Conservation (phyloP, 2,888 invertebrate genomes). For the Heliconius hortense region DNA sequence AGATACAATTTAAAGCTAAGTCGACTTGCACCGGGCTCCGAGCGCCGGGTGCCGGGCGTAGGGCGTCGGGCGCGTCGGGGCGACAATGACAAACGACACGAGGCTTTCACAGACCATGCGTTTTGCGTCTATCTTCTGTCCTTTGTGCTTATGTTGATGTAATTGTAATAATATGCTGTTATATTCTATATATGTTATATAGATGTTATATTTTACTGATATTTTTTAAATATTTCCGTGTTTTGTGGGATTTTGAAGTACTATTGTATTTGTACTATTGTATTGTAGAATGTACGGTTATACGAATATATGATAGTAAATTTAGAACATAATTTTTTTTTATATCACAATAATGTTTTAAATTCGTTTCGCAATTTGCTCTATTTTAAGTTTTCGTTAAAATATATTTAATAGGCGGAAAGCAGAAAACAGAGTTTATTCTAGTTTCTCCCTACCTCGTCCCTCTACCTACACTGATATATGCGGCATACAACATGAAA, state of each 20-base stretch:
- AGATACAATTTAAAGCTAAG: constrained; percentile 14
- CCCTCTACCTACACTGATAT: no score
- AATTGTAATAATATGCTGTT: constrained; percentile 12
- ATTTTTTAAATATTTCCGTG: not conserved
- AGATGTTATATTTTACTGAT: not conserved
- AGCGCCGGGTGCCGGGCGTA: constrained; percentile 44
- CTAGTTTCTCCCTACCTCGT: no score
- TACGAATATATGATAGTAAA: not conserved
- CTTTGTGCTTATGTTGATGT: constrained; percentile 23
- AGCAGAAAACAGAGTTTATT: not conserved
- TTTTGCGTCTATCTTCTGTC: constrained; percentile 59
- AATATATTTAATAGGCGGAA: not conserved
- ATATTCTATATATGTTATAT: not conserved
- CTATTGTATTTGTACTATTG: no score
- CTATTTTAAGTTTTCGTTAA: no score
- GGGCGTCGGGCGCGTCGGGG: constrained; percentile 48
- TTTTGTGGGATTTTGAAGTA: not conserved
- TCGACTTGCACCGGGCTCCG: constrained; percentile 63
- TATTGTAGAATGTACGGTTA: not conserved
- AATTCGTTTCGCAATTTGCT: no score
- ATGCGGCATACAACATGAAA: no score
- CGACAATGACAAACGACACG: constrained; percentile 73
- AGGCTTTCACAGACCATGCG: constrained; percentile 56
- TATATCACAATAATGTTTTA: no score
- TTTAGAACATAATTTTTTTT: no score